Evolutionary conservation across 2,888 invertebrate genomes (phyloP).

Genomic region (Apamea anceps): DNA sequence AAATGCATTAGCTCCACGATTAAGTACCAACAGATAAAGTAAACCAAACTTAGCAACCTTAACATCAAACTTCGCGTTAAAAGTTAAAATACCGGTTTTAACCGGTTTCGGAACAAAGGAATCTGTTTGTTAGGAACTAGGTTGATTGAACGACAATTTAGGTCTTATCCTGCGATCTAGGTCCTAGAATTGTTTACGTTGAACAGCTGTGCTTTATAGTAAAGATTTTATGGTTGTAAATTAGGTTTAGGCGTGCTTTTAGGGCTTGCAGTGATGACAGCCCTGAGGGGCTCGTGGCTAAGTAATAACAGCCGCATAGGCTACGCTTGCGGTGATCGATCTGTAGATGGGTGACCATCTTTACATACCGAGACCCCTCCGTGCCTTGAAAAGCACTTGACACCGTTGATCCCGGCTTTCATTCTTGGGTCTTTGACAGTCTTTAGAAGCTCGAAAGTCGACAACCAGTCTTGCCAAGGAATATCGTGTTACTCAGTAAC

Average conservation of each 20-base stretch:
- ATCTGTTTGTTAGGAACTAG: constrained; percentile 73
- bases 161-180: constrained; percentile 74
- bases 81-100: constrained; percentile 62
- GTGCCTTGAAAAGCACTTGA: not conserved
- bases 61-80: constrained; percentile 61
- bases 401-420: not conserved
- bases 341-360: not conserved
- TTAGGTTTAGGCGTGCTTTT: constrained; percentile 53
- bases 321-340: not conserved
- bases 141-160: constrained; percentile 80
- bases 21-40: constrained; percentile 51
- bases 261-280: constrained; percentile 37
- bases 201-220: constrained; percentile 68
- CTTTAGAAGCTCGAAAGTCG: not conserved
- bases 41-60: constrained; percentile 58
- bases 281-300: not conserved
- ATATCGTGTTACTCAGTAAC: no score
- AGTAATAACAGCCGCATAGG: not conserved
- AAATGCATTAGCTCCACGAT: constrained; percentile 49
- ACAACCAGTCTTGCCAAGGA: no score
- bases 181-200: constrained; percentile 68
- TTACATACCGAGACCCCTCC: not conserved
- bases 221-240: constrained; percentile 51
- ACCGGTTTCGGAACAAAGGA: constrained; percentile 76
- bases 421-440: no score